These are phyloP conservation scores for Plumapathes pennacea DNA, from an alignment of 92 coral and sea anemone species.

Conservation along the genomic window DNA sequence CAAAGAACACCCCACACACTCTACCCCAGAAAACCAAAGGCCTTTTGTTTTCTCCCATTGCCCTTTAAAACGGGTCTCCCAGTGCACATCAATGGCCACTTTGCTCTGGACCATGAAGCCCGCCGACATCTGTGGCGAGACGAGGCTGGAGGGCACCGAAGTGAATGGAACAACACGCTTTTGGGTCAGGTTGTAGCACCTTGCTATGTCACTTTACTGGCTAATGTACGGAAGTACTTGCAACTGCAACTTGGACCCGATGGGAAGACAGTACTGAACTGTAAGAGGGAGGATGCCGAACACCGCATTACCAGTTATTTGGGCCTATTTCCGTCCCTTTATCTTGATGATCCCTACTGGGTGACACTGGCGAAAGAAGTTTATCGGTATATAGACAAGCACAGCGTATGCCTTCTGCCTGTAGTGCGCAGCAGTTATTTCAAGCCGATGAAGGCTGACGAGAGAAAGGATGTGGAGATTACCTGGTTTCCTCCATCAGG, in stretches of 20 bases:
- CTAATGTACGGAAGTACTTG: slow-evolving; percentile 18
- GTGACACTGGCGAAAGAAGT: slow-evolving; percentile 50
- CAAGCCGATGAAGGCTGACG: not conserved
- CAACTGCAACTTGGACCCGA: not conserved
- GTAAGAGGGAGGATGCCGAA: not conserved
- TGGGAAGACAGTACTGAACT: not conserved
- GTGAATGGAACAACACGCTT: slow-evolving; percentile 59
- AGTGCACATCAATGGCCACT: slow-evolving; percentile 85
- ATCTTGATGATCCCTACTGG: slow-evolving; percentile 38
- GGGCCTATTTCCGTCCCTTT: slow-evolving; percentile 48
- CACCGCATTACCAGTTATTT: slow-evolving; percentile 27
- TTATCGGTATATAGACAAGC: slow-evolving; percentile 44
- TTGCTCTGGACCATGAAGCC: slow-evolving; percentile 68
- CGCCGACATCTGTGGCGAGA: slow-evolving; percentile 46
- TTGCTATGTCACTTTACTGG: slow-evolving; percentile 55
- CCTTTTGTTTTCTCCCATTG: slow-evolving; percentile 88
- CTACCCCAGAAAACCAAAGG: slow-evolving; percentile 19
- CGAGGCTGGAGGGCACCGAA: slow-evolving; percentile 12
- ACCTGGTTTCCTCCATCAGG: slow-evolving; percentile 71
- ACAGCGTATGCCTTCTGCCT: slow-evolving; percentile 50
- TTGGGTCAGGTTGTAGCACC: slow-evolving; percentile 54
- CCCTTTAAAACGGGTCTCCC: slow-evolving; percentile 72
- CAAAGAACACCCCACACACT: not conserved
- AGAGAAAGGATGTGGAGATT: not conserved
- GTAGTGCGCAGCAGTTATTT: slow-evolving; percentile 18